phyloP scores from a whole-genome alignment of 2,113 vertebrate species.

The Cyanoderma ruficeps region DNA sequence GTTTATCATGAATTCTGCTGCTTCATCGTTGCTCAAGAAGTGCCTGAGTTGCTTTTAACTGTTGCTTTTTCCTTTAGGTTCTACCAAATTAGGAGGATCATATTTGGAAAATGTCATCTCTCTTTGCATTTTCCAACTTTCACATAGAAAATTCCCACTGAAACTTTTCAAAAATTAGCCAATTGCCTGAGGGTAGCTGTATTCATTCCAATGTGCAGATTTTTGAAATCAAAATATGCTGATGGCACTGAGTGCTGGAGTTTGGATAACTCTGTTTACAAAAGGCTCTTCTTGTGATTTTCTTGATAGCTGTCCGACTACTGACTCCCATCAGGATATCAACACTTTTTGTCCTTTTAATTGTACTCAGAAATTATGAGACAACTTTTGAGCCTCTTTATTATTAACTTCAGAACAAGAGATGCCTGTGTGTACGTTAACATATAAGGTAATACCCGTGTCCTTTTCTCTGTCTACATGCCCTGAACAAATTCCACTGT shows the following conservation, averaged over 20 bases:
- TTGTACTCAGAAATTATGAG: neutral
- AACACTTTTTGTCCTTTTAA: neutral
- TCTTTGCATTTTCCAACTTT: neutral
- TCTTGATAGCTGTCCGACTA: neutral
- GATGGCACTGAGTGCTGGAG: neutral
- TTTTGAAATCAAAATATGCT: neutral
- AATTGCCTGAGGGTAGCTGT: neutral
- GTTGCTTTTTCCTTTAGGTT: neutral
- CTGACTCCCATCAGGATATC: neutral
- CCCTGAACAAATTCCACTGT: neutral
- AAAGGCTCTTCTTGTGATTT: neutral
- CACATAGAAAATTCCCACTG: neutral
- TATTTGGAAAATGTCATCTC: neutral
- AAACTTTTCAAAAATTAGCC: neutral
- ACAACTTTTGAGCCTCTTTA: neutral
- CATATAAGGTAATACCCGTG: neutral
- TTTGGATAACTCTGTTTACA: neutral
- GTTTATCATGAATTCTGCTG: slow-evolving; percentile 27
- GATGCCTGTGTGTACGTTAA: neutral
- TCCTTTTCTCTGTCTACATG: neutral
- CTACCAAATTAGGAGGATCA: neutral
- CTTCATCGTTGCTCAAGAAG: neutral
- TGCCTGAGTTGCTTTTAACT: neutral
- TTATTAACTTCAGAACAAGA: neutral
- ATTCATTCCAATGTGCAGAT: neutral